Conservation (phyloP, 2,888 invertebrate genomes). For the Calliphora vomitoria region DNA sequence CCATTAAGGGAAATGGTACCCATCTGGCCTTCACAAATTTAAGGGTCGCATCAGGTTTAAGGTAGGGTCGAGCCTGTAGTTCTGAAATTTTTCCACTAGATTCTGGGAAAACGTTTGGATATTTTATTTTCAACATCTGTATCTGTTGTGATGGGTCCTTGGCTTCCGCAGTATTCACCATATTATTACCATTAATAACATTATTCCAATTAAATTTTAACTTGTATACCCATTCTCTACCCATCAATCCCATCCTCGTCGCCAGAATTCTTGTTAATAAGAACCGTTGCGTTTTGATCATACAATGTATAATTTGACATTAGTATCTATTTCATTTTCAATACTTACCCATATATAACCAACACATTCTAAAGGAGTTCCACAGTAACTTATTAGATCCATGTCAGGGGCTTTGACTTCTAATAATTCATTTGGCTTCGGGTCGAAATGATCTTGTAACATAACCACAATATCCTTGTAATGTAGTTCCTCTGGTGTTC, state of each 20-base stretch:
- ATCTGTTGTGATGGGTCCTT: not conserved
- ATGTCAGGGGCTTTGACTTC: slow-evolving; percentile 38
- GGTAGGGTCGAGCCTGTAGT: slow-evolving; percentile 44
- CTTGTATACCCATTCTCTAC: slow-evolving; percentile 62
- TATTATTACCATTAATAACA: slow-evolving; percentile 22
- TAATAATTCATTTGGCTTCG: slow-evolving; percentile 9
- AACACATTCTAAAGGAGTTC: slow-evolving; percentile 15
- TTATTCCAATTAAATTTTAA: slow-evolving; percentile 59
- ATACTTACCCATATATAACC: slow-evolving; percentile 57
- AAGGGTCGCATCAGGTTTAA: too few species aligned
- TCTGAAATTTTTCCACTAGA: slow-evolving; percentile 52
- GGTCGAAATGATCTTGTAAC: not conserved
- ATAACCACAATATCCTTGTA: slow-evolving; percentile 1
- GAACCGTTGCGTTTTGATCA: slow-evolving; percentile 38
- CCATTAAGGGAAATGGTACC: slow-evolving; percentile 54
- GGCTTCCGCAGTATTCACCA: slow-evolving; percentile 34
- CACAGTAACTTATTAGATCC: slow-evolving; percentile 31
- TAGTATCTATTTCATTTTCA: not conserved
- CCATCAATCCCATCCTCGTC: too few species aligned
- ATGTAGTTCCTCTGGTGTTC: not conserved
- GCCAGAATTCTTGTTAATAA: too few species aligned
- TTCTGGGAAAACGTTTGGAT: slow-evolving; percentile 52
- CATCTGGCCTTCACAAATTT: slow-evolving; percentile 32
- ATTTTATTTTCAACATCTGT: slow-evolving; percentile 35
- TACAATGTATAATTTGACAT: slow-evolving; percentile 62